phyloP scores from a whole-genome alignment of 1,140 invertebrate genomes.

The Cydia pomonella region DNA sequence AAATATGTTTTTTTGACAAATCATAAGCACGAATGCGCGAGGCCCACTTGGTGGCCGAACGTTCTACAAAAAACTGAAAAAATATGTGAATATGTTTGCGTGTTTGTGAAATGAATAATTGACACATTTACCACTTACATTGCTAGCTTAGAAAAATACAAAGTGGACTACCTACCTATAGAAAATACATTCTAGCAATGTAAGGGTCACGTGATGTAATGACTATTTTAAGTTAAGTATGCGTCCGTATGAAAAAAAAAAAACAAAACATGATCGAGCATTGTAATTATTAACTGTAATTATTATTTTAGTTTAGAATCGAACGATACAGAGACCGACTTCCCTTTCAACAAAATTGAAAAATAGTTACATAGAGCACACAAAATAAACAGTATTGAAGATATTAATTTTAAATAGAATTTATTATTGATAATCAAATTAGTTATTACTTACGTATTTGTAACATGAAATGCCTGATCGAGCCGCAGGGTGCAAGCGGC shows the following conservation, averaged over 20 bases:
- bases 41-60: background rate
- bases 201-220: constrained; percentile 13
- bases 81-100: background rate
- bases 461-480: constrained; percentile 59
- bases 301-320: constrained; percentile 50
- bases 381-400: constrained; percentile 20
- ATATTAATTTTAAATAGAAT: constrained; percentile 18
- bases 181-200: constrained; percentile 23
- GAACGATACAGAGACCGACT: constrained; percentile 66
- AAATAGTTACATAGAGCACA: background rate
- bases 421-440: constrained; percentile 2
- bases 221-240: constrained; percentile 38
- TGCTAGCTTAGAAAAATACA: background rate
- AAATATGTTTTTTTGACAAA: background rate
- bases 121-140: background rate
- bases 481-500: constrained; percentile 64
- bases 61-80: background rate
- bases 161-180: background rate
- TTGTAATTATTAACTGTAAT: constrained; percentile 56
- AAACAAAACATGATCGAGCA: constrained; percentile 57
- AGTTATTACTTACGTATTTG: constrained; percentile 29
- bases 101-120: background rate
- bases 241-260: constrained; percentile 45
- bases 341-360: constrained; percentile 32
- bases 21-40: background rate